Evolutionary conservation across 2,888 invertebrate genomes (phyloP), one percentile per base, ranked within the genome.

Genomic region (Hypolimnas misippus): DNA sequence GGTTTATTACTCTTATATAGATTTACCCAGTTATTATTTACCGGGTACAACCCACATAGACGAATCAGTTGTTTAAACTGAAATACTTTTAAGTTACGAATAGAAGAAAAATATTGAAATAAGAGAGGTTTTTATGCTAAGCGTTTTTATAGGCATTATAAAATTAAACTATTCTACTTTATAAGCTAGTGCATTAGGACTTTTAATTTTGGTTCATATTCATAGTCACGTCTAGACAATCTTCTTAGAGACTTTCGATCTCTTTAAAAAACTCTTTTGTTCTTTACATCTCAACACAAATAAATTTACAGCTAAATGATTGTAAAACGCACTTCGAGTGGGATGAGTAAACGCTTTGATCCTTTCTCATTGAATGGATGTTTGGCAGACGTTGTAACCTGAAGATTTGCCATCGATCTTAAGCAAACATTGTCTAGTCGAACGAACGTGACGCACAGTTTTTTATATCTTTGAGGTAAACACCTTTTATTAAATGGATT

Each of bases 251-350:
- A 44, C 50, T 51, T 54, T 53, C 49, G 33, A 44, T 50, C 38
- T 51, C 10, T 54, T 57, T 51, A 61, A 61, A 66, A 66, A 67
- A 66, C 57, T 63, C 60, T 62, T 62, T 63, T 51, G 62, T 60
- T 64, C 58, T 71, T 68, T 69, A 55, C 44, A 62, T 52, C 58
- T 59, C n/a, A n/a, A 63, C 53, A 68, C 63, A 70, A 67, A 71
- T 73, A 70, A 69, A 67, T 70, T 67, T 65, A 67, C 63, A 70
- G 64, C 62, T 68, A 72, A 63, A 63, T 64, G 55, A 70, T 73
- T 70, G 68, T 69, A 66, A 70, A 60, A 68, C 66, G 64, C 66
- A 57, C 63, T 56, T 46, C 40, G 44, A 50, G 58, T 53, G 53
- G 19, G 61, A 58, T 49, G 66, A 54, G 63, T 64, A 65, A 69